These are phyloP conservation scores for Cheirogaleus medius DNA, from an alignment of 2,113 vertebrate genomes.

Conservation along the genomic window DNA sequence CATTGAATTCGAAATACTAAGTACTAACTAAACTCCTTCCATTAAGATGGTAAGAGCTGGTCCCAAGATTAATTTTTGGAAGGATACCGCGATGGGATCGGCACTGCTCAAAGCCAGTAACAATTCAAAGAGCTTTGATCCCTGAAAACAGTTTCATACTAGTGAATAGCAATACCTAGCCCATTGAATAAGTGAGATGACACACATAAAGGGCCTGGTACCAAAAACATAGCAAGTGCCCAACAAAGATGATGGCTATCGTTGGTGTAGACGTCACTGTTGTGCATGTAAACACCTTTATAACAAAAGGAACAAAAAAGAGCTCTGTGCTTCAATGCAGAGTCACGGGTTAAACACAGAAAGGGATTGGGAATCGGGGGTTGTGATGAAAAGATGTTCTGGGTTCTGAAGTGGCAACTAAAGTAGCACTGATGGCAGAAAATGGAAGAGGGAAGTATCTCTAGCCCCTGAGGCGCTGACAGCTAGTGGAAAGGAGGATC, in stretches of 20 bases:
- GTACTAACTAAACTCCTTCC: background rate
- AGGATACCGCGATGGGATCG: background rate
- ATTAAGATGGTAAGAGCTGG: background rate
- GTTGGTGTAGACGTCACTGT: background rate
- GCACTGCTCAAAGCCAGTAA: background rate
- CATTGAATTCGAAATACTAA: background rate
- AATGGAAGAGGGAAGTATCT: background rate
- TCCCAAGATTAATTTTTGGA: background rate
- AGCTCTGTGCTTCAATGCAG: background rate
- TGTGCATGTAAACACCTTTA: background rate
- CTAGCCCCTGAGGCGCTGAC: background rate
- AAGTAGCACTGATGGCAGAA: fast-evolving
- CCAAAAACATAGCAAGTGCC: background rate
- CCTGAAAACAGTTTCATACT: background rate
- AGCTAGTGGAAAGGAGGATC: background rate
- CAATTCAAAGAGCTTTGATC: background rate
- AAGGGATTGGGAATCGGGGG: background rate
- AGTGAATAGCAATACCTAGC: background rate
- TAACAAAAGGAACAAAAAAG: background rate
- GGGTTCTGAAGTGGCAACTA: background rate
- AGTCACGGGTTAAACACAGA: background rate
- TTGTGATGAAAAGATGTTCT: background rate
- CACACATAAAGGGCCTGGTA: background rate
- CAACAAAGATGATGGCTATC: background rate
- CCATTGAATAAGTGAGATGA: background rate